These are phyloP conservation scores for Syritta pipiens DNA, from an alignment of 2,888 invertebrate species.

Conservation along the genomic window DNA sequence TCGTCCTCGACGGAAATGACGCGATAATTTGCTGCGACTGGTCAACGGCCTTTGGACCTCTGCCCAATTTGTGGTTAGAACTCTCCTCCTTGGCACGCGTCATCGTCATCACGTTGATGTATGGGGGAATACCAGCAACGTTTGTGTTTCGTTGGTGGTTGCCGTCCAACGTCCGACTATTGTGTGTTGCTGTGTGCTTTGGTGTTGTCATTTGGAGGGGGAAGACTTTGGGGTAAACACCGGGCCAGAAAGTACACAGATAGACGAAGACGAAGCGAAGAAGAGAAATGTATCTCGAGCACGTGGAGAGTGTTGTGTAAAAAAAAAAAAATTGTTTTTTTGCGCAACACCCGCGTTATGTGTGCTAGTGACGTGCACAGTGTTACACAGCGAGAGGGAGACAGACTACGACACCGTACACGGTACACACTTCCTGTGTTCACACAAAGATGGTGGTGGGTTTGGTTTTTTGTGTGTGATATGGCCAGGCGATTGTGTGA, in stretches of 20 bases:
- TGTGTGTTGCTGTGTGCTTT: constrained; percentile 22
- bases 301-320: constrained; percentile 13
- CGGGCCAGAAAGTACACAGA: constrained; percentile 6
- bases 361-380: constrained; percentile 51
- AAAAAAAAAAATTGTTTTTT: background rate
- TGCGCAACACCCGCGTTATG: constrained; percentile 27
- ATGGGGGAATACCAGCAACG: constrained; percentile 1
- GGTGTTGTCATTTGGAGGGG: background rate
- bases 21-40: no score
- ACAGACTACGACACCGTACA: constrained; percentile 14
- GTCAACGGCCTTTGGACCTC: no score
- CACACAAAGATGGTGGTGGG: constrained; percentile 42
- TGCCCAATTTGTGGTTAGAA: background rate
- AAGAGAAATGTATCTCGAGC: background rate
- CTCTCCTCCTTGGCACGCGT: constrained; percentile 3
- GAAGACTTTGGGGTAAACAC: no score
- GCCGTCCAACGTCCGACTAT: constrained; percentile 20
- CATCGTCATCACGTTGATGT: background rate
- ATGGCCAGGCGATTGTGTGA: constrained; percentile 27
- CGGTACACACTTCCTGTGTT: constrained; percentile 60
- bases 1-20: no score
- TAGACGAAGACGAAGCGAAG: constrained; percentile 16
- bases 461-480: constrained; percentile 39
- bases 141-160: constrained; percentile 42
- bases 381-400: constrained; percentile 16